Evolutionary conservation across 2,888 invertebrate genomes (phyloP), one percentile per base, ranked within the genome.

Genomic region (Euzetes globulus): DNA sequence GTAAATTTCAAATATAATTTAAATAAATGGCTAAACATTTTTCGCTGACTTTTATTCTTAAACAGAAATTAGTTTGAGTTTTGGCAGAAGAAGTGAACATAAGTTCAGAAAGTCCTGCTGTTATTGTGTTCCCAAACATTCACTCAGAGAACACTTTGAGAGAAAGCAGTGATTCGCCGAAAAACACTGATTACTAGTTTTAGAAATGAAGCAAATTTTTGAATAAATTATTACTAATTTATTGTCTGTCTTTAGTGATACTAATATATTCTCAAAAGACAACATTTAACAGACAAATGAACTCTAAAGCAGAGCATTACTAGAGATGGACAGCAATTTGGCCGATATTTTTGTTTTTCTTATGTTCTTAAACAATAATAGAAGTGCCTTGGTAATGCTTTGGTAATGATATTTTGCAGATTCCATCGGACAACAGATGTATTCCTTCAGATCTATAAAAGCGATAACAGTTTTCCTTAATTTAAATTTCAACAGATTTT

Each of bases 171-270:
- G 3, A 5, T 17, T 47, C 15, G 13, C 7, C 5, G 13, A 3
- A 17, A 13, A 47, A 13, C 52, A 19, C 52, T 52, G 52, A 52
- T 52, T 52, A 52, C 52, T 1, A 19, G 52, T n/a, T 52, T n/a
- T 19, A 52, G 5, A 7, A 52, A 52, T 6, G n/a, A 52, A 52
- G 4, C n/a, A 47, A 47, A 47, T 47, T 52, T 19, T 52, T 52
- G 52, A 52, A 52, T 52, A 52, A 52, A 52, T 52, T 52, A 52
- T 52, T 52, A 52, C 52, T 52, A n/a, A 52, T 52, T 52, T 52
- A 52, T 52, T 52, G 19, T 6, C 52, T 52, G n/a, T 33, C 9
- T 52, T 52, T 5, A 6, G 17, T 1, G 9, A 52, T 19, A 52
- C 7, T n/a, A n/a, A 52, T n/a, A n/a, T 19, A 52, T 52, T 52